Conservation (phyloP, 1,140 invertebrate species). For the Leucophenga varia region DNA sequence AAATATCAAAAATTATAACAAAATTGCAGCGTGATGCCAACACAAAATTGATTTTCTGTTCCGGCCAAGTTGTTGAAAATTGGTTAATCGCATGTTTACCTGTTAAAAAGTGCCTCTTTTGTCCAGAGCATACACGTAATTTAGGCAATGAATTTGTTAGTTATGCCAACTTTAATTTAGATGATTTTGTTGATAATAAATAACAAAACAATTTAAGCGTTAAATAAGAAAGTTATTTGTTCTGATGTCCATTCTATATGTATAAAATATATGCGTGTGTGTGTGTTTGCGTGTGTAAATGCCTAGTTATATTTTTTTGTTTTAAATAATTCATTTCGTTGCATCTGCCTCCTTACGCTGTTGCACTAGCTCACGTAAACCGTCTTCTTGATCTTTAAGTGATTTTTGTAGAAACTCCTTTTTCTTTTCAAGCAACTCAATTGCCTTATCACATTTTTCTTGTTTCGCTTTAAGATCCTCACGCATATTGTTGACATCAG, state of each 20-base stretch:
- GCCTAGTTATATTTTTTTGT: background rate
- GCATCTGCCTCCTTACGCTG: conserved; percentile 47
- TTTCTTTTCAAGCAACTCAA: conserved; percentile 46
- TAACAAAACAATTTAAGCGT: conserved; percentile 17
- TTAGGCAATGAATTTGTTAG: conserved; percentile 90
- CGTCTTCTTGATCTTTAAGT: conserved; percentile 52
- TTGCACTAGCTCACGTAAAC: conserved; percentile 48
- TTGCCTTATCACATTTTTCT: conserved; percentile 50
- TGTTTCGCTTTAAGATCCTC: conserved; percentile 44
- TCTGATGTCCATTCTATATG: too few relatives aligned
- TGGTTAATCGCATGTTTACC: conserved; percentile 66
- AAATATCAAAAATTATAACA: conserved; percentile 78
- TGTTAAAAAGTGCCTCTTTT: conserved; percentile 69
- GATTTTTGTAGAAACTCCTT: conserved; percentile 50
- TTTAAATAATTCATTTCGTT: conserved; percentile 25
- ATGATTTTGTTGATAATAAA: conserved; percentile 56
- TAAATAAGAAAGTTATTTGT: too few relatives aligned
- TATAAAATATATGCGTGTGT: background rate
- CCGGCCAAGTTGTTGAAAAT: conserved; percentile 79
- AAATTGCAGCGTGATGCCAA: conserved; percentile 66
- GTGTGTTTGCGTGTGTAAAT: background rate
- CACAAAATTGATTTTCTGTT: conserved; percentile 82
- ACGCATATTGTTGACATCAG: conserved; percentile 47
- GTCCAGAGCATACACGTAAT: conserved; percentile 83
- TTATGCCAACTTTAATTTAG: conserved; percentile 83